Conservation (phyloP, 1,140 invertebrate genomes). For the Drosophila simulans region DNA sequence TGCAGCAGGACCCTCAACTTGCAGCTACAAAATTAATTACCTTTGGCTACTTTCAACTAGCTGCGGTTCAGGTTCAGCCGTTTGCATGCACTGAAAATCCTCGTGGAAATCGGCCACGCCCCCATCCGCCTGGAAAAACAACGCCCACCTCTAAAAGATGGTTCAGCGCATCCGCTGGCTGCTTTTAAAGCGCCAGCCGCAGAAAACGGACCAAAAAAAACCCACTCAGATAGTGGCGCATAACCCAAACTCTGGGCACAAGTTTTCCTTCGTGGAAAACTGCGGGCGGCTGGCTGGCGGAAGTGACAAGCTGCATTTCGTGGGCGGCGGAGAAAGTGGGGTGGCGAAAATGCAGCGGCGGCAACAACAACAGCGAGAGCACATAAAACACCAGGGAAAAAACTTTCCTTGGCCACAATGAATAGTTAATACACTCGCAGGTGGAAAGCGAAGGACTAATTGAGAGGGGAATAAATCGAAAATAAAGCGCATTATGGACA, state of each 20-base stretch:
- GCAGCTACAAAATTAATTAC: constrained; percentile 81
- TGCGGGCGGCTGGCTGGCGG: constrained; percentile 60
- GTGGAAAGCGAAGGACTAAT: constrained; percentile 10
- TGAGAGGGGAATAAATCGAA: constrained; percentile 10
- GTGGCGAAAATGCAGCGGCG: constrained; percentile 18
- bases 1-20: constrained; percentile 53
- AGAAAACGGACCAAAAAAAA: constrained; percentile 27
- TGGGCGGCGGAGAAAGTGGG: not conserved
- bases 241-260: constrained; percentile 40
- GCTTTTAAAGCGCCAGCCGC: constrained; percentile 67
- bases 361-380: constrained; percentile 40
- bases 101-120: not conserved
- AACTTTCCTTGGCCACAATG: constrained; percentile 12
- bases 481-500: not conserved
- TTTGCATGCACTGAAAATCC: constrained; percentile 48
- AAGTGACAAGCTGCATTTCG: constrained; percentile 69
- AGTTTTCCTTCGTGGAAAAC: constrained; percentile 65
- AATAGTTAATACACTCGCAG: constrained; percentile 39
- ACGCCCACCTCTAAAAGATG: constrained; percentile 53
- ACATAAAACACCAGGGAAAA: constrained; percentile 39
- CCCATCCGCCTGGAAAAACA: constrained; percentile 9
- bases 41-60: constrained; percentile 81
- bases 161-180: constrained; percentile 66
- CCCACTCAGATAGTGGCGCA: constrained; percentile 28
- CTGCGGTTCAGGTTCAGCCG: constrained; percentile 44